Base-by-base conservation (phyloP, 2,888 invertebrate species). In the Athetis lepigone region DNA sequence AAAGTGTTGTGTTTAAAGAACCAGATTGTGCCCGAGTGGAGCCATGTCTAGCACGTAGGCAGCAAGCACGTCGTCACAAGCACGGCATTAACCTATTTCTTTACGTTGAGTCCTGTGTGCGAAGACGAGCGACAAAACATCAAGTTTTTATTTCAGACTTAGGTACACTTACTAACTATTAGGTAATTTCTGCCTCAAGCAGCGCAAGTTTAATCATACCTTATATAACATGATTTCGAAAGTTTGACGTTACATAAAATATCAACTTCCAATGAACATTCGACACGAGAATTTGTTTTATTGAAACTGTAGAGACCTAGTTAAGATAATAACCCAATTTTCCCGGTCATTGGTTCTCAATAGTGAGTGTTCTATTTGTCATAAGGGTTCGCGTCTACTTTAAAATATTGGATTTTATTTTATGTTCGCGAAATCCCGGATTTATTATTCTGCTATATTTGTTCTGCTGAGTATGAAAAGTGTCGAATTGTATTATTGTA, bases 301-400 rank as follows among this genome's bases (percentile, higher is more conserved):
- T 79, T 71, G 80, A 77, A 74, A 71, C 75, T 70, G 62, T 71
- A 77, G 63, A 60, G 65, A 77, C 77, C 80, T 84, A 80, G 78
- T 82, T 84, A 80, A 78, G 82, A 79, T 83, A 82, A 84, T 82
- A 79, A 77, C 70, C 81, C 81, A 84, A 84, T 84, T 84, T 83
- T 79, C 81, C 75, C 70, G 70, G 68, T 77, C 84, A 82, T 81
- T 83, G 85, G 73, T 78, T 79, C 79, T 81, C 70, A 77, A 70
- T 74, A 80, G 79, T 64, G 76, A 79, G 75, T 76, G 70, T 76
- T 77, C 79, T 77, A 77, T 82, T 79, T 78, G 75, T 81, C 77
- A 79, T 74, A 76, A 68, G 58, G 63, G 59, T 54, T 40, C 49
- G 49, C 47, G 29, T 47, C 75, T 80, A 62, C 62, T 80, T 77